Evolutionary conservation across 1,140 invertebrate species (phyloP).

Genomic region (Drosophila sp.): DNA sequence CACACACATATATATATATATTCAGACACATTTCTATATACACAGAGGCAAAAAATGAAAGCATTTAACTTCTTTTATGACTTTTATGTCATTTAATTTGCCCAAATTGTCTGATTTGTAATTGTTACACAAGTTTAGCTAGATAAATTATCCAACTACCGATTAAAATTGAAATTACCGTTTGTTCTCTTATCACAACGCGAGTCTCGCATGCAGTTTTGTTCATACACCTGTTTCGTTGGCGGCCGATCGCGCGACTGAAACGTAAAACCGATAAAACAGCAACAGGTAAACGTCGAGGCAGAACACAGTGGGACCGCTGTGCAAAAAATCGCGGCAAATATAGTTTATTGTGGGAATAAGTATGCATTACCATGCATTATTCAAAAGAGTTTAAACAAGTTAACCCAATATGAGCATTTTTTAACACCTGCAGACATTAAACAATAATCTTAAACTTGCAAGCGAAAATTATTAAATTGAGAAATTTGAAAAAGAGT

Average conservation of each 20-base stretch:
- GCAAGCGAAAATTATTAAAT: too few species aligned
- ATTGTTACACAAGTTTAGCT: background rate
- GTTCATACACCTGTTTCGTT: conserved; percentile 58
- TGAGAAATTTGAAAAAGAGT: too few species aligned
- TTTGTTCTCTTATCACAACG: conserved; percentile 41
- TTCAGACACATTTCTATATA: background rate
- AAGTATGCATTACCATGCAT: too few species aligned
- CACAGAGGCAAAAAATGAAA: background rate
- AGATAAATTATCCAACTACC: background rate
- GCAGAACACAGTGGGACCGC: too few species aligned
- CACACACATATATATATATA: background rate
- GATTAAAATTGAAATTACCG: conserved; percentile 46
- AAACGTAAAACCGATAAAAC: conserved; percentile 30
- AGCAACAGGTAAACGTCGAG: conserved; percentile 16
- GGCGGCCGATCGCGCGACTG: conserved; percentile 62
- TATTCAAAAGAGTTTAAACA: too few species aligned
- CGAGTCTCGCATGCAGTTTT: conserved; percentile 13
- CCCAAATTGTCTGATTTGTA: conserved; percentile 3
- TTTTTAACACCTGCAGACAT: too few species aligned
- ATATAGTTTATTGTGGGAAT: too few species aligned
- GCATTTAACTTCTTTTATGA: conserved; percentile 24
- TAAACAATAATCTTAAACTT: too few species aligned
- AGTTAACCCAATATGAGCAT: too few species aligned
- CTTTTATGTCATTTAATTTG: conserved; percentile 26
- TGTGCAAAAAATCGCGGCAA: too few species aligned